Conservation (phyloP, 2,113 vertebrate species). For the Podocnemis expansa region DNA sequence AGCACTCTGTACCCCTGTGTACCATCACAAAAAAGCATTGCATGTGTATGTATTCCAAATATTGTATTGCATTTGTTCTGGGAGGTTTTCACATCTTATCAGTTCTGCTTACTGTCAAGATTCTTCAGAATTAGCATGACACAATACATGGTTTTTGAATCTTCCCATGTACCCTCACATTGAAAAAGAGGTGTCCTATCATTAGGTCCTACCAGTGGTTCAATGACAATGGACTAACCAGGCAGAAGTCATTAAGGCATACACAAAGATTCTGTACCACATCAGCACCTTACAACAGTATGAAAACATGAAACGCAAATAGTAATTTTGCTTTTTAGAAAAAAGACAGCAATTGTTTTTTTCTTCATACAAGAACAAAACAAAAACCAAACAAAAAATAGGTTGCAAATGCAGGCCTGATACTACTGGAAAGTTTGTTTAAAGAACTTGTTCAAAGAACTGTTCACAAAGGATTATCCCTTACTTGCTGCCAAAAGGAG, state of each 20-base stretch:
- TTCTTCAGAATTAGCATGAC: background rate
- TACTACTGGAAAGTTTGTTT: background rate
- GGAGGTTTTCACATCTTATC: background rate
- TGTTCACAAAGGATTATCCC: background rate
- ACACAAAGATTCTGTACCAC: fast-evolving
- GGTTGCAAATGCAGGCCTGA: background rate
- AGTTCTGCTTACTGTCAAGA: background rate
- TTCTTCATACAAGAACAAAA: background rate
- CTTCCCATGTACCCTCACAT: background rate
- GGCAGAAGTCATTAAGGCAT: background rate
- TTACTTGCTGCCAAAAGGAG: background rate
- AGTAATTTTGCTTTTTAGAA: background rate
- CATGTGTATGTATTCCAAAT: too few relatives aligned
- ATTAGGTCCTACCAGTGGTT: background rate
- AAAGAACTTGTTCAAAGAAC: background rate
- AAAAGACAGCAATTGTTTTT: background rate
- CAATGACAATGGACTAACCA: background rate
- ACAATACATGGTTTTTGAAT: background rate
- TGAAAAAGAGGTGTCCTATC: background rate
- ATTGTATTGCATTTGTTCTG: background rate
- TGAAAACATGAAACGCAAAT: background rate
- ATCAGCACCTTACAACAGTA: background rate
- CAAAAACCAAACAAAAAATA: background rate
- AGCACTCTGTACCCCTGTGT: too few relatives aligned
- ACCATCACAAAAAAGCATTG: too few relatives aligned